Evolutionary conservation across 2,113 vertebrate species (phyloP), one percentile per base, ranked within the genome.

Genomic region (Rana temporaria): DNA sequence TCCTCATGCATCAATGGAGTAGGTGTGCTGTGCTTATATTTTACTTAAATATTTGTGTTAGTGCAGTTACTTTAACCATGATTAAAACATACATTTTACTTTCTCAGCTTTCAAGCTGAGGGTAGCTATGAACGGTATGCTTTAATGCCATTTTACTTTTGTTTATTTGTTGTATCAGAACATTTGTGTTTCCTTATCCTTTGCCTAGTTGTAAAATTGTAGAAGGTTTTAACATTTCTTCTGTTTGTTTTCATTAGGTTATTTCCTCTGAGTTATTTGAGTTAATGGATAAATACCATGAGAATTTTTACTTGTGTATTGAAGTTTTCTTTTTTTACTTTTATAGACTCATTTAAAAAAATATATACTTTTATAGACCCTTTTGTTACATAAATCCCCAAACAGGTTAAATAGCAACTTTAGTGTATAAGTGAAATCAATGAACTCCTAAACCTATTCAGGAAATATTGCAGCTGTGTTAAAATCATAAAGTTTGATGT

Each of bases 1-100:
- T 76, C 71, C 63, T 60, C 32, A 76, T 76, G 76, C 76, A 65
- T 83, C 63, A 68, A 32, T 68, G 17, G 24, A 65, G 57, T 82
- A 20, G 70, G 70, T 82, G 70, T 57, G 66, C 62, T 67, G 52
- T 14, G 48, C 70, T 74, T 83, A 68, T 38, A 52, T 26, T 57
- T 68, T 57, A 48, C 32, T 67, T 75, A 75, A 68, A 67, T 75
- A 67, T 24, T 26, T 74, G 48, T 19, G 18, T 74, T 42, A 56
- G 80, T 82, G 80, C 20, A 48, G 24, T 59, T 30, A 55, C 57
- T 60, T 57, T 12, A 59, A 32, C 55, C 68, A 20, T 15, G 19
- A 32, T 26, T 52, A 55, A 59, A 38, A 42, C n/a, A 19, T 16
- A 63, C 42, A 75, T 64, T 52, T 64, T 77, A 2, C 38, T 52